Conservation (phyloP, 2,888 invertebrate genomes). For the Pyrgus malvae region DNA sequence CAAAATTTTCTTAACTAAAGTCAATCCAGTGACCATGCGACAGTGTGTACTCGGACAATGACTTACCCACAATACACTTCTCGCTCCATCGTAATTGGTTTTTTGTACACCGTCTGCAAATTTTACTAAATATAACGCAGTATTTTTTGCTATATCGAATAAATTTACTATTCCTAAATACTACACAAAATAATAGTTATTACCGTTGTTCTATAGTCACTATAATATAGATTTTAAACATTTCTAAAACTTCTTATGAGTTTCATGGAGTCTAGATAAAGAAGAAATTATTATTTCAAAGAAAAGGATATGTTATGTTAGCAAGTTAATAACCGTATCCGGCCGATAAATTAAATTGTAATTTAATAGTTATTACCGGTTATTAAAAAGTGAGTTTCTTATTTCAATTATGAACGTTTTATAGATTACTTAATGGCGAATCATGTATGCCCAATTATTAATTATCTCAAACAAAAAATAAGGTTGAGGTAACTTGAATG, state of each 20-base stretch:
- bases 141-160: slow-evolving; percentile 13
- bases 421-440: background rate
- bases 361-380: slow-evolving; percentile 5
- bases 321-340: slow-evolving; percentile 10
- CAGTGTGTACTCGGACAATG: slow-evolving; percentile 38
- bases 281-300: background rate
- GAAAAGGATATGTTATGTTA: background rate
- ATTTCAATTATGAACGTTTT: background rate
- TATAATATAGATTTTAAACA: too few relatives aligned
- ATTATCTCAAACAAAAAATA: too few relatives aligned
- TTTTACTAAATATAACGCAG: slow-evolving; percentile 40
- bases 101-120: slow-evolving; percentile 42
- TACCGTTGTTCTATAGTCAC: too few relatives aligned
- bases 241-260: too few relatives aligned
- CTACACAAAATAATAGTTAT: too few relatives aligned
- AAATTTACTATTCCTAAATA: slow-evolving; percentile 15
- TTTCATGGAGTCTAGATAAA: too few relatives aligned
- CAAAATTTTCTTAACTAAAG: background rate
- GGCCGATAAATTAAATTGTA: background rate
- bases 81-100: slow-evolving; percentile 37
- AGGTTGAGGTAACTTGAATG: too few relatives aligned
- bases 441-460: too few relatives aligned
- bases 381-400: background rate
- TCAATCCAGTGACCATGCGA: slow-evolving; percentile 32
- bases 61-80: slow-evolving; percentile 39